Evolutionary conservation across 2,888 invertebrate species (phyloP).

Genomic region (Hyles lineata): DNA sequence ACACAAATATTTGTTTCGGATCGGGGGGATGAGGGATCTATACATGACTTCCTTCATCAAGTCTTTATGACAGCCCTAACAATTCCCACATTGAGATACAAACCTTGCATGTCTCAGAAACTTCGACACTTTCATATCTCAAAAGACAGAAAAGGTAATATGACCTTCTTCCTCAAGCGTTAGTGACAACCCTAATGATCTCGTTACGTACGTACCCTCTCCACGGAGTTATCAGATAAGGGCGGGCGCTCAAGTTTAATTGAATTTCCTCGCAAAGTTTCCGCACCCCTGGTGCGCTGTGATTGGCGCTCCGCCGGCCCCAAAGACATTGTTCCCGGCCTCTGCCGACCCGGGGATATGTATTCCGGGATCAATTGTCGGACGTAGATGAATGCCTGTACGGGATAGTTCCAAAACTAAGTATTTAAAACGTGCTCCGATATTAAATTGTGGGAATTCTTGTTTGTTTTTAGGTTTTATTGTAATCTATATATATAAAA

Average conservation of each 20-base stretch:
- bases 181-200: constrained; percentile 64
- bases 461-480: background rate
- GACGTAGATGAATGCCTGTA: constrained; percentile 49
- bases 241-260: constrained; percentile 83
- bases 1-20: too few relatives aligned
- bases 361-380: constrained; percentile 38
- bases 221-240: constrained; percentile 81
- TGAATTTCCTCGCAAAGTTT: constrained; percentile 82
- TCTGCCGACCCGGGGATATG: constrained; percentile 49
- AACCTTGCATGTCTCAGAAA: too few relatives aligned
- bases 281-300: constrained; percentile 68
- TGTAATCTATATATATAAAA: too few relatives aligned
- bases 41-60: too few relatives aligned
- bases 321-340: constrained; percentile 76
- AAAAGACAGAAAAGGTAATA: background rate
- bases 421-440: too few relatives aligned
- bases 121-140: too few relatives aligned
- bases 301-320: constrained; percentile 71
- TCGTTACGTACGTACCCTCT: constrained; percentile 79
- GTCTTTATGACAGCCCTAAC: too few relatives aligned
- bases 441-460: too few relatives aligned
- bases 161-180: background rate
- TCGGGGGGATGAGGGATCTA: too few relatives aligned
- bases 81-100: too few relatives aligned
- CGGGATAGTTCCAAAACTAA: background rate